Percentiles rank a stretch among this genome's conserved stretches.
Evolutionary conservation across 2,888 invertebrate genomes (phyloP).

Genomic region (Drosophila algonquin): DNA sequence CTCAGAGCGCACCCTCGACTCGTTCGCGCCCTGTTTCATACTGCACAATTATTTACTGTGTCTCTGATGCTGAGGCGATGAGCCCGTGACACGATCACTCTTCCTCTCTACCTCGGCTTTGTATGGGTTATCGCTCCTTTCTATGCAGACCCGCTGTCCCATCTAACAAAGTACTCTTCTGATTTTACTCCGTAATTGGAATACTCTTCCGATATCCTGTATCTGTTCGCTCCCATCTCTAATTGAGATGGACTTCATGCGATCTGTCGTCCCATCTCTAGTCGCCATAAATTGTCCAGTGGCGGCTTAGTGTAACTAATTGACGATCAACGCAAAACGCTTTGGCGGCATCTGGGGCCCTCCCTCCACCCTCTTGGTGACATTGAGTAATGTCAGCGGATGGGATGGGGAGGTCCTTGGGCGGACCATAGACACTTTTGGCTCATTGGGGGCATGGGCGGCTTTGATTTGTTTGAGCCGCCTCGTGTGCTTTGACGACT

Average conservation of each 20-base stretch:
- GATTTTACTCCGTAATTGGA: background rate
- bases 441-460: slow-evolving; percentile 29
- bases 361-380: slow-evolving; percentile 43
- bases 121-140: no score
- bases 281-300: slow-evolving; percentile 31
- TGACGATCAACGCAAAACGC: slow-evolving; percentile 62
- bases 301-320: slow-evolving; percentile 68
- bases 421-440: slow-evolving; percentile 37
- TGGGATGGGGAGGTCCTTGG: slow-evolving; percentile 27
- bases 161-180: background rate
- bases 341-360: slow-evolving; percentile 41
- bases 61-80: slow-evolving; percentile 6
- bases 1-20: slow-evolving; percentile 33
- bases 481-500: slow-evolving; percentile 60
- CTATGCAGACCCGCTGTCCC: background rate
- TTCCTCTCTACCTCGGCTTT: background rate
- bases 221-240: slow-evolving; percentile 1
- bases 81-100: slow-evolving; percentile 14
- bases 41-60: slow-evolving; percentile 29
- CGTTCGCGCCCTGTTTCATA: slow-evolving; percentile 6
- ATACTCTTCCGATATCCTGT: background rate
- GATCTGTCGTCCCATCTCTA: slow-evolving; percentile 14
- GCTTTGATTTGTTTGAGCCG: slow-evolving; percentile 71
- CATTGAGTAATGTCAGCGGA: slow-evolving; percentile 74
- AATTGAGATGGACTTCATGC: slow-evolving; percentile 1